A percentile compares a stretch with the other conserved stretches of the same genome.
phyloP scores from a whole-genome alignment of 2,113 vertebrate genomes.

The Laticauda laticaudata region DNA sequence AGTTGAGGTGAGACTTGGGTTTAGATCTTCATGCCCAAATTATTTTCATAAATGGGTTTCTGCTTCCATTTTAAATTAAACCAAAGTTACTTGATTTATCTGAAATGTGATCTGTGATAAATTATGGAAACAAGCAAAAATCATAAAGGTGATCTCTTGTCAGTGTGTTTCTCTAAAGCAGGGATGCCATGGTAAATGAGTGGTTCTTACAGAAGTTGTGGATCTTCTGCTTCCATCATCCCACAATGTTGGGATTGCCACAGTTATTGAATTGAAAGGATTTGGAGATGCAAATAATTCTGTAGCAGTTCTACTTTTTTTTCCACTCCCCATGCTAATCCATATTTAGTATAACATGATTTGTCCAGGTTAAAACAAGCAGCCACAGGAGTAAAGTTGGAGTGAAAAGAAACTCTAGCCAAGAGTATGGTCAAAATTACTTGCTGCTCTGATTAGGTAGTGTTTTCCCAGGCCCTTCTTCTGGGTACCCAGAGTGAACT shows the following conservation, averaged over 20 bases:
- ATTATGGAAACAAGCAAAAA: neutral
- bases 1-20: neutral
- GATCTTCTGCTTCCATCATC: neutral
- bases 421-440: neutral
- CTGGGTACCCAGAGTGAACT: neutral
- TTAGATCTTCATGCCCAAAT: neutral
- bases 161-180: neutral
- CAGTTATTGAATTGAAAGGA: neutral
- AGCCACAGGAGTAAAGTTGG: neutral
- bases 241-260: neutral
- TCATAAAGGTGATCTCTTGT: neutral
- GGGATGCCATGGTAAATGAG: neutral
- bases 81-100: neutral
- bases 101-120: neutral
- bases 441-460: neutral
- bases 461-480: neutral
- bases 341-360: neutral
- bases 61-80: neutral
- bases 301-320: neutral
- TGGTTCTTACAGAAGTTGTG: neutral
- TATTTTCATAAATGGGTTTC: neutral
- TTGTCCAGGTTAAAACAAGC: neutral
- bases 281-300: neutral
- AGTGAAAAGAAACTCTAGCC: neutral
- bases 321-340: neutral